phyloP scores from a whole-genome alignment of 2,797 vertebrate genomes.

The Microctenopoma stevenorrisi region DNA sequence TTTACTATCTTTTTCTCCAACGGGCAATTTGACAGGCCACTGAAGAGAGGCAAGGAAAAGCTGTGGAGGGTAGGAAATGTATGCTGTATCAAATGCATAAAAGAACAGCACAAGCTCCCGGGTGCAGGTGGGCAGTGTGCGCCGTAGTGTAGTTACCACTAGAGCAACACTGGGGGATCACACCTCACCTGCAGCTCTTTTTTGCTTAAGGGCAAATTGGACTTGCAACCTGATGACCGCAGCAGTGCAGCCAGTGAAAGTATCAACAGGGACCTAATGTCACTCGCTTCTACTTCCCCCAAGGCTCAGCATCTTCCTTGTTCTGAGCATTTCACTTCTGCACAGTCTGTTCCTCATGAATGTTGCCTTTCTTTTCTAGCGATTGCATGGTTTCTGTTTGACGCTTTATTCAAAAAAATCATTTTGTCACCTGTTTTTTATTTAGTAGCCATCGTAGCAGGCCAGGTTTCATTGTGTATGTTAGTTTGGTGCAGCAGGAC shows the following conservation, averaged over 20 bases:
- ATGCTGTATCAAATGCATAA: constrained; percentile 64
- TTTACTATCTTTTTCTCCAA: constrained; percentile 52
- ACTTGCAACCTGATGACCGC: constrained; percentile 34
- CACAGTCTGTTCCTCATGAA: not conserved
- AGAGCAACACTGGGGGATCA: constrained; percentile 43
- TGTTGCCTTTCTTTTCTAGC: not conserved
- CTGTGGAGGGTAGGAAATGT: constrained; percentile 46
- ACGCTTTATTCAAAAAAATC: too few species aligned
- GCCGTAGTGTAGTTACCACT: constrained; percentile 17
- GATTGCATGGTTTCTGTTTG: too few species aligned
- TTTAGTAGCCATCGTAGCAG: too few species aligned
- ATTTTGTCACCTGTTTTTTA: too few species aligned
- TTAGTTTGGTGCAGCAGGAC: too few species aligned
- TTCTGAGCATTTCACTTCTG: constrained; percentile 29
- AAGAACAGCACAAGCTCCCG: constrained; percentile 51
- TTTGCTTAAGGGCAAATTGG: constrained; percentile 23
- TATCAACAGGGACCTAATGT: constrained; percentile 25
- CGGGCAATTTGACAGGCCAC: constrained; percentile 72
- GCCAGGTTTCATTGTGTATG: too few species aligned
- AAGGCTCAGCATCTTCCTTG: constrained; percentile 9
- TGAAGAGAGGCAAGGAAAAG: constrained; percentile 52
- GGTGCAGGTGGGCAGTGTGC: constrained; percentile 54
- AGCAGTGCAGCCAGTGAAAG: constrained; percentile 9
- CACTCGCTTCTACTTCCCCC: constrained; percentile 8
- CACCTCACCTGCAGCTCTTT: constrained; percentile 45